Evolutionary conservation across 2,113 vertebrate genomes (phyloP).

Genomic region (Megaceryle maxima): DNA sequence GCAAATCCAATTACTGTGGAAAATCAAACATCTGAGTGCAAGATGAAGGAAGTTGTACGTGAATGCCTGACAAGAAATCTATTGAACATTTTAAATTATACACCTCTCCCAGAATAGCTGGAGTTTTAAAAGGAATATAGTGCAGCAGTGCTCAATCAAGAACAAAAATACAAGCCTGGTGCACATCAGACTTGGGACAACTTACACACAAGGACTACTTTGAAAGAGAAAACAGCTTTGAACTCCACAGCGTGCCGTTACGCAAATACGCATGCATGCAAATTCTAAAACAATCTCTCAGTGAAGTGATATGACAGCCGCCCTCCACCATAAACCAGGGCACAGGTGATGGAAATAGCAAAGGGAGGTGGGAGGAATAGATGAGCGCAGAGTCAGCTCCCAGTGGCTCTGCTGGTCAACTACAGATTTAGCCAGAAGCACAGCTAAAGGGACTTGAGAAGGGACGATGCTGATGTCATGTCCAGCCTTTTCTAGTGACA

Average conservation of each 20-base stretch:
- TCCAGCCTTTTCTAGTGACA: not conserved
- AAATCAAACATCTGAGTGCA: conserved; percentile 17
- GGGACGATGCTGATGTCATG: not conserved
- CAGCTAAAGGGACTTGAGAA: not conserved
- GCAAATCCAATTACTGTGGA: conserved; percentile 37
- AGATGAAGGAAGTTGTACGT: conserved; percentile 42
- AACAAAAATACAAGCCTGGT: conserved; percentile 37
- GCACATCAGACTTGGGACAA: conserved; percentile 32
- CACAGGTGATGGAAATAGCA: not conserved
- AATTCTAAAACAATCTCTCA: not conserved
- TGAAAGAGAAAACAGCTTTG: conserved; percentile 63
- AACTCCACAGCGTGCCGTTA: not conserved
- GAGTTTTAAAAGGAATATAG: conserved; percentile 52
- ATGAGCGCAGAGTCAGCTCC: fast-evolving
- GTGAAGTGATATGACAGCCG: not conserved
- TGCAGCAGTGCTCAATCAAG: conserved; percentile 48
- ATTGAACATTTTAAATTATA: conserved; percentile 66
- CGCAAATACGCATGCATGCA: not conserved
- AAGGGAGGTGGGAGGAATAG: not conserved
- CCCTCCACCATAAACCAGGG: conserved; percentile 13
- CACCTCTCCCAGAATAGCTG: conserved; percentile 53
- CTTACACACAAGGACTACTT: conserved; percentile 1
- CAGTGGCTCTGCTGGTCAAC: not conserved
- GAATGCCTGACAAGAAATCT: conserved; percentile 52
- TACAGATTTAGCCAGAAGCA: not conserved